Conservation (phyloP, 2,888 invertebrate species). For the Epinotia nisella region DNA sequence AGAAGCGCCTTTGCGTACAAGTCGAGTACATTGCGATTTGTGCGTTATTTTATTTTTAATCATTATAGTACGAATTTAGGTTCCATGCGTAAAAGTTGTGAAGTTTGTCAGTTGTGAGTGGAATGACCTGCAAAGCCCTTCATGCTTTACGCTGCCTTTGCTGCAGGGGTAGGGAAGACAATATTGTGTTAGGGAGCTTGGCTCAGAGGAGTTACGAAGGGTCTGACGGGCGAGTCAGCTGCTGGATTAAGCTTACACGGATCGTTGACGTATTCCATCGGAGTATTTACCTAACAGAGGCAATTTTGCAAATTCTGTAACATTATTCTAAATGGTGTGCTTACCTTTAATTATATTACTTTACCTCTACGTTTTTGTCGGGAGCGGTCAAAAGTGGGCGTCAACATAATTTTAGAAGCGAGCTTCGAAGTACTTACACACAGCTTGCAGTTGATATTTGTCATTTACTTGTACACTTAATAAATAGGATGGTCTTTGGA, state of each 20-base stretch:
- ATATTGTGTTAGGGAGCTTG: conserved; percentile 30
- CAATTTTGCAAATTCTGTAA: background rate
- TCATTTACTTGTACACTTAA: too few relatives aligned
- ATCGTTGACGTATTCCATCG: conserved; percentile 10
- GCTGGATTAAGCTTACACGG: conserved; percentile 21
- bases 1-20: too few relatives aligned
- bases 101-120: background rate
- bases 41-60: background rate
- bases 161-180: conserved; percentile 25
- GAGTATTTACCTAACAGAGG: background rate
- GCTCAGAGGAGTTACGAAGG: conserved; percentile 26
- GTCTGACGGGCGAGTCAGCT: conserved; percentile 35
- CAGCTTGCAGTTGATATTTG: too few relatives aligned
- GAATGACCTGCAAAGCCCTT: conserved; percentile 18
- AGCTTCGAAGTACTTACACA: too few relatives aligned
- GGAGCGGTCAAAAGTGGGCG: background rate
- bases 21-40: background rate
- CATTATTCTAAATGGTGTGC: background rate
- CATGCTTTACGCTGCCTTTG: conserved; percentile 23
- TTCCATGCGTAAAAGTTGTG: background rate
- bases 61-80: background rate
- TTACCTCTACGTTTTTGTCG: background rate
- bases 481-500: too few relatives aligned
- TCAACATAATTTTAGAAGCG: too few relatives aligned
- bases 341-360: background rate